These are phyloP conservation scores for Pseudachorutes palmiensis DNA, from an alignment of 1,140 invertebrate species.

Conservation along the genomic window DNA sequence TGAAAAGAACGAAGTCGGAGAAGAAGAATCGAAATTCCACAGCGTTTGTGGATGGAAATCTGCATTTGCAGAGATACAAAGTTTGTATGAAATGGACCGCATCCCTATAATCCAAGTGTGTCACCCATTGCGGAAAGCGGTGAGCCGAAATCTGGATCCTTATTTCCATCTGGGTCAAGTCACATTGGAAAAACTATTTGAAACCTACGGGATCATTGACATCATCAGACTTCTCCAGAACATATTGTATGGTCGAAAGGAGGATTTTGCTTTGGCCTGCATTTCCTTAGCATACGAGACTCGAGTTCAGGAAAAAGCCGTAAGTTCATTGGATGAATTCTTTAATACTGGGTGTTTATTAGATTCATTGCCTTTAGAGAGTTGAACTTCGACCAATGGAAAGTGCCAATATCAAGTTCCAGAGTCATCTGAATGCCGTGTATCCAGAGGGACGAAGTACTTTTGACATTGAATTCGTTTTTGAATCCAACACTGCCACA, in stretches of 20 bases:
- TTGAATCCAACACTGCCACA: background rate
- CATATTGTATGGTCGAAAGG: background rate
- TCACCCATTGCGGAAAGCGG: background rate
- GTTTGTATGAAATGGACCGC: background rate
- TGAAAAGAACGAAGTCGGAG: too few species aligned
- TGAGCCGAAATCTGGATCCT: background rate
- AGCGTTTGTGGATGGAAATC: background rate
- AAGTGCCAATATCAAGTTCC: background rate
- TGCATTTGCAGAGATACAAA: background rate
- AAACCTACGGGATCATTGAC: background rate
- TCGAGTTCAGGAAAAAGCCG: background rate
- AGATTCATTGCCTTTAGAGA: background rate
- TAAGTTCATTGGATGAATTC: background rate
- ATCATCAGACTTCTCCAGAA: background rate
- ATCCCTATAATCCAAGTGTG: background rate
- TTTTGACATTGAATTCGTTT: slow-evolving; percentile 1
- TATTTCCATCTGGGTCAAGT: background rate
- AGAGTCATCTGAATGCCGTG: background rate
- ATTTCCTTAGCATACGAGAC: background rate
- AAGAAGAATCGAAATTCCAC: too few species aligned
- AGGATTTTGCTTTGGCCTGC: background rate
- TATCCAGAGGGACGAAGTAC: background rate
- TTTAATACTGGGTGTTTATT: background rate
- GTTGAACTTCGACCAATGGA: background rate
- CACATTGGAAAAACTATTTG: background rate